Base-by-base conservation (phyloP, 2,888 invertebrate genomes). In the Synanthedon myopaeformis region DNA sequence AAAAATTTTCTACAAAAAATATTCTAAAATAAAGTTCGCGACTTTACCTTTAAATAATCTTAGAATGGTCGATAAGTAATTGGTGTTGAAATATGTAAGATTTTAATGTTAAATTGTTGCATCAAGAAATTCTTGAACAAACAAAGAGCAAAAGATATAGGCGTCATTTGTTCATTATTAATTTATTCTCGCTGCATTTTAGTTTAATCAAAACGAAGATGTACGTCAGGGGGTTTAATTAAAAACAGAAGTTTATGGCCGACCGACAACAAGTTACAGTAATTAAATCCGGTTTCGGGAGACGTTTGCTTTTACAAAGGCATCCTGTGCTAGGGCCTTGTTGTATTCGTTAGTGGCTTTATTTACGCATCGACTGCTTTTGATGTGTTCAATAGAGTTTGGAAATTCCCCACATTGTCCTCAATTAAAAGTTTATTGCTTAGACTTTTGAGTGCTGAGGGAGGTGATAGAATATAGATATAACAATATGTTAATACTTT, bases 221-320 rank as follows among this genome's bases (percentile, higher is more conserved):
- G 14, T 28, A 42, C 42, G 23, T 23, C 42, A 52, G 52, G 17
- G 53, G 28, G 49, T 53, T 53, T 51, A 56, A 56, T 56, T 56
- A 55, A 55, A 56, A 56, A 48, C 53, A 52, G 14, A 49, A 45
- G 13, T 45, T 45, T 45, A 45, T 14, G 45, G 14, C 14, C 14
- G 13, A n/a, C 45, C 45, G n/a, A 45, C 14, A 45, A 48, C 49
- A 17, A 49, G 50, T 54, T 54, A 35, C 53, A 55, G 52, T 55
- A 56, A 58, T 58, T 57, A 55, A 55, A 58, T 48, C 50, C 51
- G 17, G 51, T 52, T 56, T 49, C 28, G 48, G 54, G 52, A 54
- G 13, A 52, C 54, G 35, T 53, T 53, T 53, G 53, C 49, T 53
- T 53, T 41, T 17, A 49, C 53, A 53, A 53, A 49, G 53, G 53